Percentiles rank a stretch among this genome's conserved stretches.
phyloP scores from a whole-genome alignment of 2,888 invertebrate species.

The Plutella xylostella region DNA sequence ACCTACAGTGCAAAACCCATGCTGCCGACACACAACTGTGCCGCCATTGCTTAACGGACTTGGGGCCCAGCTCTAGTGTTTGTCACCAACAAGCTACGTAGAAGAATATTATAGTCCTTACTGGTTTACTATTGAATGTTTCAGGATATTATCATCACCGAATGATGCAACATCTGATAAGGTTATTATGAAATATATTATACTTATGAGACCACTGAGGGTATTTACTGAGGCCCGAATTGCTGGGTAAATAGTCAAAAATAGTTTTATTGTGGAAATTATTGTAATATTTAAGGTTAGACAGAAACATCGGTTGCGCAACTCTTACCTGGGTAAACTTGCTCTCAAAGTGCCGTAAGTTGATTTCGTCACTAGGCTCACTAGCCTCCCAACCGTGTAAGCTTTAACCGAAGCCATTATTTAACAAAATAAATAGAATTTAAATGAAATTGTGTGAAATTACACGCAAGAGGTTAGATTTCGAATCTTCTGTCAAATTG shows the following conservation, averaged over 20 bases:
- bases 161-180: background rate
- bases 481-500: too few species aligned
- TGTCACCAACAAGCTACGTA: background rate
- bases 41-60: background rate
- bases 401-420: slow-evolving; percentile 64
- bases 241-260: background rate
- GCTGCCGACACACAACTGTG: background rate
- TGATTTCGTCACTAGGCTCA: slow-evolving; percentile 57
- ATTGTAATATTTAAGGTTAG: slow-evolving; percentile 27
- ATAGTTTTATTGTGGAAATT: background rate
- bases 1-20: background rate
- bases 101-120: background rate
- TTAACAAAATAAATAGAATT: slow-evolving; percentile 3
- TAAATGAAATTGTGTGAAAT: slow-evolving; percentile 10
- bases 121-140: background rate
- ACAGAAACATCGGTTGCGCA: slow-evolving; percentile 46
- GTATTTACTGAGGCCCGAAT: background rate
- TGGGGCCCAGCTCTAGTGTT: background rate
- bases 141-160: background rate
- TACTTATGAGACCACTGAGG: background rate
- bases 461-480: slow-evolving; percentile 33
- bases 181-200: background rate
- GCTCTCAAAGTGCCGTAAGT: slow-evolving; percentile 47
- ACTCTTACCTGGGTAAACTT: slow-evolving; percentile 59
- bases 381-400: slow-evolving; percentile 57